Evolutionary conservation across 1,140 invertebrate genomes (phyloP), one percentile per base, ranked within the genome.

Genomic region (Hyposmocoma kahamanoa): DNA sequence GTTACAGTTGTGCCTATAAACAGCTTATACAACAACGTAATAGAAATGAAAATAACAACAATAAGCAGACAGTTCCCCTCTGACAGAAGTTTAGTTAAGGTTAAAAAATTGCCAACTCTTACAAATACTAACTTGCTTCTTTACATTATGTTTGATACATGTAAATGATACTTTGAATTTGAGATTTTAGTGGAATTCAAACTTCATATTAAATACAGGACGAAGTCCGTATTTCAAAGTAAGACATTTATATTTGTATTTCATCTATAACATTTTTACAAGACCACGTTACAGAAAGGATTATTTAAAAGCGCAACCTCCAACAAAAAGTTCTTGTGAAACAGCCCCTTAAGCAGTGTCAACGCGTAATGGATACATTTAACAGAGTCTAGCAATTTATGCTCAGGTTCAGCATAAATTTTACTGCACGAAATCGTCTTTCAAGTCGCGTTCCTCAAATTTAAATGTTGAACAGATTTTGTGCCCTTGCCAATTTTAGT

Each of bases 321-420:
- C 24, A 11, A 28, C 5, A 28, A 28, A 6, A 28, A 6, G 24
- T 28, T 6, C 11, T 28, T 28, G 6, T 6, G 15, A 41, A 20
- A 21, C 17, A 6, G 18, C 38, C 6, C 19, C 38, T 41, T 41
- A 41, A 41, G 22, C 20, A 21, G 38, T 41, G 74, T 75, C 67
- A 71, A 73, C 69, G 59, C 59, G 68, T 69, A 78, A 78, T 71
- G 74, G 74, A 75, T 78, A 75, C 69, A 74, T 77, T 77, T 71
- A 70, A 59, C 59, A 60, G 64, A 59, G 59, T 65, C 57, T 55
- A 67, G 69, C 69, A 72, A 77, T 77, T 74, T 78, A 78, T 78
- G 74, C 67, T 60, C 49, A 53, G 62, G 52, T 66, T 64, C 51
- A 56, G 58, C 62, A 69, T 77, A 72, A 74, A 74, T 74, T 64